phyloP scores from a whole-genome alignment of 2,113 vertebrate genomes.

The Myxocyprinus asiaticus region DNA sequence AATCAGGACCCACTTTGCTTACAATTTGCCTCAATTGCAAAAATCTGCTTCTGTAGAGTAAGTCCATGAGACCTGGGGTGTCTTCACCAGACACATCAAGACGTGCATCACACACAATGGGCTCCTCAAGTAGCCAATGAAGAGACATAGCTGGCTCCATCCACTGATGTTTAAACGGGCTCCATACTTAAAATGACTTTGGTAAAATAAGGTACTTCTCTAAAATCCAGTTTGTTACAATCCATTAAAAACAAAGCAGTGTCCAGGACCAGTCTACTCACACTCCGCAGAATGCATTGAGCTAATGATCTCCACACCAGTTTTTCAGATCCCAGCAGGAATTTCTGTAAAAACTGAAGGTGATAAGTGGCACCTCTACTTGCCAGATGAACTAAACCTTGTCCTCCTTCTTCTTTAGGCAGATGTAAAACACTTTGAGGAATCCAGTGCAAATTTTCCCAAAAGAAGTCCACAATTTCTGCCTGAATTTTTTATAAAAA shows the following conservation, averaged over 20 bases:
- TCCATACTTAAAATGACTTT: too few species aligned
- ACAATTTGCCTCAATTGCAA: too few species aligned
- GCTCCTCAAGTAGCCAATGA: too few species aligned
- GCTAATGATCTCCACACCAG: constrained; percentile 7
- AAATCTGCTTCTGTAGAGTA: too few species aligned
- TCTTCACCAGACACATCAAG: too few species aligned
- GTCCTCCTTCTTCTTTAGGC: constrained; percentile 12
- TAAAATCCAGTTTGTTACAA: background rate
- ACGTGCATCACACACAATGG: too few species aligned
- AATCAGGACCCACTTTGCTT: background rate
- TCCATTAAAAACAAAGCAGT: background rate
- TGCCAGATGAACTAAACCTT: background rate
- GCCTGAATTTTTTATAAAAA: background rate
- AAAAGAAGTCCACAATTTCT: constrained; percentile 9
- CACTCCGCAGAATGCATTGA: background rate
- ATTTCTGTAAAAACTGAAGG: constrained; percentile 9
- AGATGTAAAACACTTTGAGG: background rate
- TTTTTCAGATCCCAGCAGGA: background rate
- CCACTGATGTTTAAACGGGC: too few species aligned
- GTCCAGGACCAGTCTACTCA: background rate
- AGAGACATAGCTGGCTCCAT: too few species aligned
- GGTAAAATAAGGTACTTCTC: too few species aligned
- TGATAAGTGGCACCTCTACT: background rate
- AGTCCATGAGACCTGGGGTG: too few species aligned
- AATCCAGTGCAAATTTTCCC: background rate